Percentiles rank a stretch among this genome's conserved stretches.
Evolutionary conservation across 2,888 invertebrate genomes (phyloP).

Genomic region (Ophion slaviceki): DNA sequence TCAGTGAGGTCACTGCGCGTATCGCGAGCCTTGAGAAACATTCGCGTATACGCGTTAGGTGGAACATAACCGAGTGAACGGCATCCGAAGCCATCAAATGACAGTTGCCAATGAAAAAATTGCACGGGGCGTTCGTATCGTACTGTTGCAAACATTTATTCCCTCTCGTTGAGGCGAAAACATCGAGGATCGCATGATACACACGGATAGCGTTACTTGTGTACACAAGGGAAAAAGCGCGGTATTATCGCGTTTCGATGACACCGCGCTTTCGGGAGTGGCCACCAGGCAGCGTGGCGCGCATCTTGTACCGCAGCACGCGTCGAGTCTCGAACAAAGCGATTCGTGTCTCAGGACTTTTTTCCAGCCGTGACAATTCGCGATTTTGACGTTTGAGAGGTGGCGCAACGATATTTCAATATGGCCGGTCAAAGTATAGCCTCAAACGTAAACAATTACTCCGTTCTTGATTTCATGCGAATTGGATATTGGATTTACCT

Average conservation of each 20-base stretch:
- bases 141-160: neutral
- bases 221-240: neutral
- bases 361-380: neutral
- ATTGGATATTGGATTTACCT: too few species aligned
- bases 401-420: too few species aligned
- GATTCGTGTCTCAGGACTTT: neutral
- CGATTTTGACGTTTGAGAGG: too few species aligned
- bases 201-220: neutral
- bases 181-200: neutral
- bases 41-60: neutral
- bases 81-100: neutral
- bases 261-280: conserved; percentile 1
- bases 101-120: conserved; percentile 7
- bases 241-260: neutral
- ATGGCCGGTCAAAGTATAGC: too few species aligned
- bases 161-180: neutral
- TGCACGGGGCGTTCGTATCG: neutral
- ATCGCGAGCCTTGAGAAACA: conserved; percentile 21
- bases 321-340: neutral
- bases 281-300: conserved; percentile 24
- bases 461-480: too few species aligned
- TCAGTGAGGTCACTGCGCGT: conserved; percentile 61
- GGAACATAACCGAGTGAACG: conserved; percentile 20
- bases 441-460: too few species aligned
- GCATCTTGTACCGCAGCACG: conserved; percentile 7